Conservation (phyloP, 2,888 invertebrate species). For the Orchesellides sinensis region DNA sequence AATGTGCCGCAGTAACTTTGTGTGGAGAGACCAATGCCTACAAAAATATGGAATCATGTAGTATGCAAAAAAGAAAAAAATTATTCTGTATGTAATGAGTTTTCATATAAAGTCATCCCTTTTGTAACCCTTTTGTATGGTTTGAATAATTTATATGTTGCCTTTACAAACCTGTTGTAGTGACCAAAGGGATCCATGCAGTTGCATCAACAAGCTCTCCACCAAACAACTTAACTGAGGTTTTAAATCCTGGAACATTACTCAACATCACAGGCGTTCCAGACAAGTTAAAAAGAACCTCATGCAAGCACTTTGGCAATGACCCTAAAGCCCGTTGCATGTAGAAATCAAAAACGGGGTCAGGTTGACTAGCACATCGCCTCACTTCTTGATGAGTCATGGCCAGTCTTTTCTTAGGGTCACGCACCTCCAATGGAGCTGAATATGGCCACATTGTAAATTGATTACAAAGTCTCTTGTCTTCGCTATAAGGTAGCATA, state of each 20-base stretch:
- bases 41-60: neutral
- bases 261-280: slow-evolving; percentile 71
- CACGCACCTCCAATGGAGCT: slow-evolving; percentile 48
- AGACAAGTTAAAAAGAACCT: slow-evolving; percentile 58
- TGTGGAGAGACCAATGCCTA: slow-evolving; percentile 70
- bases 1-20: slow-evolving; percentile 69
- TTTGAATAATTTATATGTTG: no score
- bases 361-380: slow-evolving; percentile 58
- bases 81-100: no score
- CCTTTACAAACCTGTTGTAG: slow-evolving; percentile 65
- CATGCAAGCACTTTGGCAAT: slow-evolving; percentile 65
- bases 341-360: slow-evolving; percentile 70
- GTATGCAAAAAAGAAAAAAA: no score
- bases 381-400: slow-evolving; percentile 53
- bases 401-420: slow-evolving; percentile 50
- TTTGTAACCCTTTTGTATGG: no score
- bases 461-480: slow-evolving; percentile 64
- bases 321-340: slow-evolving; percentile 66
- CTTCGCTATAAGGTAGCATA: slow-evolving; percentile 69
- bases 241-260: slow-evolving; percentile 70
- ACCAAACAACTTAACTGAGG: slow-evolving; percentile 59
- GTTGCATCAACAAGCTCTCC: slow-evolving; percentile 68
- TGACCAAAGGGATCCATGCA: slow-evolving; percentile 70
- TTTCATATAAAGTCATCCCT: no score
- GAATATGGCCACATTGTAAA: slow-evolving; percentile 69